Percentiles rank a stretch among this genome's conserved stretches.
Evolutionary conservation across 2,888 invertebrate species (phyloP).

Genomic region (Noctua comes): DNA sequence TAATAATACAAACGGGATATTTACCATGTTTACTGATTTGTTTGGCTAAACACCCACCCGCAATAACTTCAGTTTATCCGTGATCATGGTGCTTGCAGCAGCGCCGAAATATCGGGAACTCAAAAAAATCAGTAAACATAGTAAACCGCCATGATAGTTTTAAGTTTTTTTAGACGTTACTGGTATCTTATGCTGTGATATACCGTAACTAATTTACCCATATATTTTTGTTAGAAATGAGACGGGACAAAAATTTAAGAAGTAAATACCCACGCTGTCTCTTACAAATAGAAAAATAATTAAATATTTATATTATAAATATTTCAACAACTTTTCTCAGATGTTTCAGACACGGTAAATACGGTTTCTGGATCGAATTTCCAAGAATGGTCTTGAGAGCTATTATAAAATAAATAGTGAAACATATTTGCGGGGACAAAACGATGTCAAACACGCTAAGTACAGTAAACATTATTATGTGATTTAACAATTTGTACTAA

Average conservation of each 20-base stretch:
- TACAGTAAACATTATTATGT: neutral
- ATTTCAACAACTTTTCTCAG: neutral
- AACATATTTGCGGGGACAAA: neutral
- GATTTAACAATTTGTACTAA: neutral
- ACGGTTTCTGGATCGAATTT: neutral
- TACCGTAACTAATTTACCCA: neutral
- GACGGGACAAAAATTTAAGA: neutral
- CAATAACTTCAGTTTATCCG: too few species aligned
- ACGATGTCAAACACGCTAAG: neutral
- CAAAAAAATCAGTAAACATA: too few species aligned
- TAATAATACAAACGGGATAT: too few species aligned
- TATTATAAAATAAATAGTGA: conserved; percentile 1
- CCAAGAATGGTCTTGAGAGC: neutral
- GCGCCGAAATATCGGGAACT: too few species aligned
- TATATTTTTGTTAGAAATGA: neutral
- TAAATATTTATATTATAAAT: too few species aligned
- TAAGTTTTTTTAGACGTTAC: neutral
- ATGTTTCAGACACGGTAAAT: neutral
- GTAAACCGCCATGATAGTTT: too few species aligned
- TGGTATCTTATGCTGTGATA: neutral
- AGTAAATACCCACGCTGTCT: neutral
- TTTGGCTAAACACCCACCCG: too few species aligned
- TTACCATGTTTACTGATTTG: too few species aligned
- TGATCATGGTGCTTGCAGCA: too few species aligned
- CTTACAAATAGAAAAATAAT: neutral